Conservation (phyloP, 1,140 invertebrate genomes). For the Ephestia elutella region DNA sequence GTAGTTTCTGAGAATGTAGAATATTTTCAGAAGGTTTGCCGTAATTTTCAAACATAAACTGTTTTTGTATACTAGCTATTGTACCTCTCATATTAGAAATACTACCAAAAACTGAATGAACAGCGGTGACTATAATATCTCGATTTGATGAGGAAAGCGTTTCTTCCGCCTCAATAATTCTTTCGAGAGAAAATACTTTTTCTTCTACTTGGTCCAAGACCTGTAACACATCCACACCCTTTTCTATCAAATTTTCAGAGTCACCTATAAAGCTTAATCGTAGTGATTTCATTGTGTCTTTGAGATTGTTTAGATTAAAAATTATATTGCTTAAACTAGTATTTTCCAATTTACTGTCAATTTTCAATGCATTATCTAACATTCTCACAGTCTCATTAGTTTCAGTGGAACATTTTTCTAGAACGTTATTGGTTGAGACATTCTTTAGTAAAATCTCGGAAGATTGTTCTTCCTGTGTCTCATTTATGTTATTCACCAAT, state of each 20-base stretch:
- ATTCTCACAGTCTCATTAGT: constrained; percentile 44
- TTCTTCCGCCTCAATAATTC: constrained; percentile 31
- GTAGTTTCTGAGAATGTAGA: constrained; percentile 47
- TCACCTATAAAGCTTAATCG: constrained; percentile 34
- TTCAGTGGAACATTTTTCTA: constrained; percentile 46
- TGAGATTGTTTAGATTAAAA: constrained; percentile 37
- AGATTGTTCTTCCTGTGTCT: constrained; percentile 27
- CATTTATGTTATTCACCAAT: constrained; percentile 44
- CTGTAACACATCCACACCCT: constrained; percentile 48
- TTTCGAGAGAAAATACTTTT: constrained; percentile 53
- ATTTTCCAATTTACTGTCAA: constrained; percentile 23
- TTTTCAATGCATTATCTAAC: constrained; percentile 38
- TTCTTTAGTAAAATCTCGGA: constrained; percentile 19
- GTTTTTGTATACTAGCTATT: constrained; percentile 57
- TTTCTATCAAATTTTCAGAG: constrained; percentile 46
- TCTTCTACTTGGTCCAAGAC: constrained; percentile 52
- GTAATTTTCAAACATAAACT: constrained; percentile 61
- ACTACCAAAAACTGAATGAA: constrained; percentile 55
- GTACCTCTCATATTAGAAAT: constrained; percentile 65
- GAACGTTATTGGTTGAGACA: constrained; percentile 24
- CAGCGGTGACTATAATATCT: constrained; percentile 47
- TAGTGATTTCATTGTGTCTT: constrained; percentile 41
- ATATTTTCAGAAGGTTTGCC: constrained; percentile 48
- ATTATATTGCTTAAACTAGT: constrained; percentile 33
- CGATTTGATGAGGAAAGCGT: constrained; percentile 24